Evolutionary conservation across 2,797 vertebrate species (phyloP).

Genomic region (Sparus aurata): DNA sequence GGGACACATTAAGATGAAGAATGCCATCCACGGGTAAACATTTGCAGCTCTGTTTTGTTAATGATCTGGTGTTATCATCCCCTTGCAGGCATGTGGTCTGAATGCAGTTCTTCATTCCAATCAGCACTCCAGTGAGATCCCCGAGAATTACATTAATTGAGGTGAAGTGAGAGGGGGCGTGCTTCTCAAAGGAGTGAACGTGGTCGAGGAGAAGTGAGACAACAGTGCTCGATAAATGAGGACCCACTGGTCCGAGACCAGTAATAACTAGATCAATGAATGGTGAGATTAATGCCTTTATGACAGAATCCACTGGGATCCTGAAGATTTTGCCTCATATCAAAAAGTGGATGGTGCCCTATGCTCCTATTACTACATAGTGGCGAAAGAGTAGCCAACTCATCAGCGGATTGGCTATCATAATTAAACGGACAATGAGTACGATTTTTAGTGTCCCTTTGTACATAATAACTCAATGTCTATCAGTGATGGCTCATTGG

Average conservation of each 20-base stretch:
- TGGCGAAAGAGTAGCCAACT: background rate
- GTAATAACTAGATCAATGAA: slow-evolving; percentile 69
- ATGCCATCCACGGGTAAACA: slow-evolving; percentile 66
- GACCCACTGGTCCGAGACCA: slow-evolving; percentile 61
- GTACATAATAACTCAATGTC: background rate
- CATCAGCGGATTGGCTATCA: slow-evolving; percentile 10
- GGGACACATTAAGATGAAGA: slow-evolving; percentile 68
- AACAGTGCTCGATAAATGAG: slow-evolving; percentile 58
- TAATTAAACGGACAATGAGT: slow-evolving; percentile 20
- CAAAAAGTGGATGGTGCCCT: slow-evolving; percentile 23
- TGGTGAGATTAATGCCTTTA: slow-evolving; percentile 54
- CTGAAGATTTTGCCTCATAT: slow-evolving; percentile 36
- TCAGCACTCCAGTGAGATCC: slow-evolving; percentile 61
- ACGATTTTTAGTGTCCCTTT: slow-evolving; percentile 3
- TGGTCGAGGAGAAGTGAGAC: slow-evolving; percentile 54
- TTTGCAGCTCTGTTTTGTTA: slow-evolving; percentile 69
- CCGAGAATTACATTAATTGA: slow-evolving; percentile 77
- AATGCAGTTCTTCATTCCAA: slow-evolving; percentile 73
- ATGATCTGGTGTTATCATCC: slow-evolving; percentile 78
- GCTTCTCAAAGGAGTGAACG: slow-evolving; percentile 55
- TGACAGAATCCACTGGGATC: slow-evolving; percentile 51
- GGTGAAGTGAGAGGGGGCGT: slow-evolving; percentile 60
- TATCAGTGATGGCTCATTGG: slow-evolving; percentile 5
- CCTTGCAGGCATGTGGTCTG: slow-evolving; percentile 70
- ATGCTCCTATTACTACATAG: slow-evolving; percentile 15